Evolutionary conservation across 2,797 vertebrate species (phyloP), one percentile per base, ranked within the genome.

Genomic region (Ptychobarbus kaznakovi): DNA sequence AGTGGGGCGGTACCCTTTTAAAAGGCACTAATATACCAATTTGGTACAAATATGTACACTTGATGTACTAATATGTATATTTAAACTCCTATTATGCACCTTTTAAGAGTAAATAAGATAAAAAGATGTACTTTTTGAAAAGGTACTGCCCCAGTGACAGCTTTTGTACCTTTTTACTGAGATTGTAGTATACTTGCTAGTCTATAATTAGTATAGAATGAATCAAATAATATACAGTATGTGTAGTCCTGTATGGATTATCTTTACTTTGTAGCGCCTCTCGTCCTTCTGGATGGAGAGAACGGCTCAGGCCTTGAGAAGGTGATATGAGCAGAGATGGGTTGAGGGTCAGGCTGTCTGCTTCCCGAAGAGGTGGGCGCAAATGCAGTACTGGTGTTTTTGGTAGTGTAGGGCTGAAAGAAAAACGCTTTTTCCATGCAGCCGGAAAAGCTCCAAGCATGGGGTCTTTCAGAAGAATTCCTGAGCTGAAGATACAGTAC

Each of bases 311-410:
- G 12, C 87, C 89, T 44, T 89, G 88, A 56, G 89, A 82, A 12
- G 92, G 92, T 80, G 91, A 92, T 25, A 85, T 87, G 72, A 92
- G 74, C 25, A 92, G 88, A 66, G 90, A 90, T 7, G 90, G 90
- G 73, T 91, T 92, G 42, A 89, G 88, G 75, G 89, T 90, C 42
- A 91, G 86, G 44, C 69, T 79, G 25, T 87, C 87, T 11, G 25
- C 79, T 56, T 83, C 75, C 22, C 65, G 75, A 44, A 81, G 70
- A 42, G 74, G 53, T 51, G 88, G 40, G n/a, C 85, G 58, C 53
- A 70, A 69, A 72, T 87, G 74, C 70, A 86, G 53, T 6, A 80
- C 11, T 35, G 79, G 68, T 66, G 82, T 80, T n/a, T 84, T 70
- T 81, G 82, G 80, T 8, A 85, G 63, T 2, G 42, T 78, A 7